Evolutionary conservation across 2,797 vertebrate genomes (phyloP).

Genomic region (Semotilus atromaculatus): DNA sequence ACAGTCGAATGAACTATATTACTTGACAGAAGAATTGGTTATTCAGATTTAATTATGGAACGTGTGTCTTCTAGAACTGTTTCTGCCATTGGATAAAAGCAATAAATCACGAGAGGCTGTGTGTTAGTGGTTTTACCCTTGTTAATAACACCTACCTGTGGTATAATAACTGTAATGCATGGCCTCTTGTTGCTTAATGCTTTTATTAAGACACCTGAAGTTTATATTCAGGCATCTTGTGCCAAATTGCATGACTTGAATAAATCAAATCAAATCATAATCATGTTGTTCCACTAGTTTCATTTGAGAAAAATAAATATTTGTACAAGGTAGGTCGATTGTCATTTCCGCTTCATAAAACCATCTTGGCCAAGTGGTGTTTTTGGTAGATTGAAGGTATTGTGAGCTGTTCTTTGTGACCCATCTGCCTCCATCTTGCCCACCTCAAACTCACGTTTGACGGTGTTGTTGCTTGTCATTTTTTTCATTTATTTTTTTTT

Average conservation of each 20-base stretch:
- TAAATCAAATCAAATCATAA: slow-evolving; percentile 11
- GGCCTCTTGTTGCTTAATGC: slow-evolving; percentile 12
- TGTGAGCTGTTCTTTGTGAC: slow-evolving; percentile 56
- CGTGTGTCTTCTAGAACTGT: background rate
- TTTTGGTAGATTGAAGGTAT: slow-evolving; percentile 52
- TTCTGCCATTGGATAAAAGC: background rate
- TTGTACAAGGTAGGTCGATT: slow-evolving; percentile 52
- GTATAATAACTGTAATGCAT: background rate
- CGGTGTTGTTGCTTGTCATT: slow-evolving; percentile 56
- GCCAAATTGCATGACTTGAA: slow-evolving; percentile 25
- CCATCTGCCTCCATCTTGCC: slow-evolving; percentile 56
- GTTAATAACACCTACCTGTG: background rate
- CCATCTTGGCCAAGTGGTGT: slow-evolving; percentile 46
- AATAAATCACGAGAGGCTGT: background rate
- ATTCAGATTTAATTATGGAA: background rate
- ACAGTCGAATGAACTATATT: background rate
- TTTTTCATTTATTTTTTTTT: background rate
- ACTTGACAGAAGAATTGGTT: background rate
- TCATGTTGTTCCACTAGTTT: slow-evolving; percentile 7
- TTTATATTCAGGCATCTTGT: slow-evolving; percentile 1
- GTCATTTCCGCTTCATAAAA: slow-evolving; percentile 38
- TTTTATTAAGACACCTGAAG: background rate
- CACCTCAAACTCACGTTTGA: slow-evolving; percentile 58
- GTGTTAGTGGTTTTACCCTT: background rate
- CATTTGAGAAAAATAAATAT: slow-evolving; percentile 51